Base-by-base conservation (phyloP, 2,113 vertebrate genomes). In the Tapirus terrestris region DNA sequence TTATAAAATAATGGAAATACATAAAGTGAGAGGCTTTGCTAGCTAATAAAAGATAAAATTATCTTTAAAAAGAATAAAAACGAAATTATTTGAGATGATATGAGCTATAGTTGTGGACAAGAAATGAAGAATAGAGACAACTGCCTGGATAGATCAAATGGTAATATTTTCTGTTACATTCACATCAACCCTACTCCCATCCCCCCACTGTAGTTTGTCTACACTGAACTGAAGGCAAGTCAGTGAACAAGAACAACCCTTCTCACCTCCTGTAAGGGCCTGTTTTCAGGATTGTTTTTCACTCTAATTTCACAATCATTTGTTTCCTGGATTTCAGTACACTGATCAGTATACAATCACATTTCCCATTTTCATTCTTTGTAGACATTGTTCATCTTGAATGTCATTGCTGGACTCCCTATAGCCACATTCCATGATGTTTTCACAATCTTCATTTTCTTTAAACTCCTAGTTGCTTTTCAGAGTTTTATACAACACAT, bases 171-270 rank as follows among this genome's bases (percentile, higher is more conserved):
- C 61, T 61, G 9, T 67, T 58, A 65, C 1, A 89, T 33, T 80
- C 9, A 16, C 2, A 4, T 39, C 7, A 7, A 27, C 33, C 36
- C 12, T 25, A 1, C 14, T 11, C 23, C 3, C 4, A n/a, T n/a
- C 0, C 1, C 18, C 1, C 31, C 18, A 31, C 18, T 33, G 8
- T 56, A 29, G 0, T 48, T 76, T 63, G 3, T 80, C 18, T 83
- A 14, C 16, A 21, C 5, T 23, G 4, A 68, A 70, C n/a, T 27
- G 20, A 43, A 51, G n/a, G 16, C 36, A 65, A 85, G 27, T 23
- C 12, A 51, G 8, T 58, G 27, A 82, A 67, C 8, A 63, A 51
- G 18, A 67, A 45, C 5, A 60, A 31, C 10, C 1, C 2, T 81
- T 36, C 14, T 76, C 20, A 82, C 53, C 6, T 56, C 8, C 29